Evolutionary conservation across 2,797 vertebrate species (phyloP).

Genomic region (Hirundo rustica): DNA sequence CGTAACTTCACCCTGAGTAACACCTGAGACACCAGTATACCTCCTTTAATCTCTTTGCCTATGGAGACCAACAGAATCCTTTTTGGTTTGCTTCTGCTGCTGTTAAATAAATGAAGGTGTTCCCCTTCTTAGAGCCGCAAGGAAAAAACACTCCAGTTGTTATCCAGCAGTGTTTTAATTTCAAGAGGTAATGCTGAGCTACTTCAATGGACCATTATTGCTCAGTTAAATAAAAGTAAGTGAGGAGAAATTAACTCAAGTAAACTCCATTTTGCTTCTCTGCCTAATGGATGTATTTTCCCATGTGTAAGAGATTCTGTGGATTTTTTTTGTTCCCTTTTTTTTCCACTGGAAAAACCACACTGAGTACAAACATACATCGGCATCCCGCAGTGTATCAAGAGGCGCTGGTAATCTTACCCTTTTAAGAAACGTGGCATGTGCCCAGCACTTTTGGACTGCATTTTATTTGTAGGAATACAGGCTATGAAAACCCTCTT

Average conservation of each 20-base stretch:
- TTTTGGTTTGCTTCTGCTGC: not conserved
- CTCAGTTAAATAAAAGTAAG: slow-evolving; percentile 9
- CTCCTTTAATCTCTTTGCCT: not conserved
- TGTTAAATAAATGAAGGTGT: not conserved
- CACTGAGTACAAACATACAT: slow-evolving; percentile 21
- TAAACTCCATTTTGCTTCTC: not conserved
- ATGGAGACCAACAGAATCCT: not conserved
- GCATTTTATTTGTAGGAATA: slow-evolving; percentile 40
- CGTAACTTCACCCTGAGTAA: not conserved
- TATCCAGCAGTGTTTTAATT: not conserved
- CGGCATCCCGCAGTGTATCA: not conserved
- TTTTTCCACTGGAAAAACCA: slow-evolving; percentile 26
- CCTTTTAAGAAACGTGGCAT: slow-evolving; percentile 1
- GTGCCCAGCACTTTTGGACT: slow-evolving; percentile 38
- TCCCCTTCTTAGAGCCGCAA: not conserved
- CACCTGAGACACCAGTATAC: not conserved
- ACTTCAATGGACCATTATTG: not conserved
- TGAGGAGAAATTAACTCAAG: slow-evolving; percentile 24
- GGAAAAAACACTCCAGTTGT: not conserved
- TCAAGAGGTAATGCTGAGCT: not conserved
- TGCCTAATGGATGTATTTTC: not conserved
- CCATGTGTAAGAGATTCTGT: not conserved
- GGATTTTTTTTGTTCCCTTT: not conserved
- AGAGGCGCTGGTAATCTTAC: slow-evolving; percentile 44
- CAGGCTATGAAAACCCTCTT: not conserved